A percentile compares a stretch with the other conserved stretches of the same genome.
phyloP scores from a whole-genome alignment of 2,888 invertebrate genomes.

The Sarcophaga caerulescens region DNA sequence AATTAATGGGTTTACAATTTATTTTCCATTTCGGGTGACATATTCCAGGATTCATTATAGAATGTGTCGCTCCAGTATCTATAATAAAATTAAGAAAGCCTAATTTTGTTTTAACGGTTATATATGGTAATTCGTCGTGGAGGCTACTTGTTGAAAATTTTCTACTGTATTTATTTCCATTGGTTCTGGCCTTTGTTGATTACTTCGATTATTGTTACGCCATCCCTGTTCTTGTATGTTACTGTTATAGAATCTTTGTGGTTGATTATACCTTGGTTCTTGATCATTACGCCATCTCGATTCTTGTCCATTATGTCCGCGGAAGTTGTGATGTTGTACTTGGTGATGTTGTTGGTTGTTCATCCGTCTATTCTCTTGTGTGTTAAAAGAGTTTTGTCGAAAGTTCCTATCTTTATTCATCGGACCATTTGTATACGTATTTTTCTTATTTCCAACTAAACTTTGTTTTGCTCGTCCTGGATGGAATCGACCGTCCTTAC shows the following conservation, averaged over 20 bases:
- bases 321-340: too few species aligned
- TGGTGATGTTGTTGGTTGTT: too few species aligned
- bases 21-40: conserved; percentile 31
- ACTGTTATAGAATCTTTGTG: too few species aligned
- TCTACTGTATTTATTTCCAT: conserved; percentile 54
- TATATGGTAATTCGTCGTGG: conserved; percentile 48
- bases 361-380: too few species aligned
- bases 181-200: conserved; percentile 21
- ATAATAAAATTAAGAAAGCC: conserved; percentile 55
- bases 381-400: too few species aligned
- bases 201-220: too few species aligned
- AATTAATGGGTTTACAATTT: background rate
- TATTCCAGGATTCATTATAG: conserved; percentile 52
- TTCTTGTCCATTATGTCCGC: too few species aligned
- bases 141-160: conserved; percentile 40
- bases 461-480: background rate
- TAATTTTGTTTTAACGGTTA: conserved; percentile 52
- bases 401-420: too few species aligned
- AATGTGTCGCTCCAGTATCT: conserved; percentile 59
- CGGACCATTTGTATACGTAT: background rate
- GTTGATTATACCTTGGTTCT: too few species aligned
- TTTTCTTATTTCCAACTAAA: background rate
- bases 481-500: conserved; percentile 7
- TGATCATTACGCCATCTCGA: too few species aligned
- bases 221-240: too few species aligned